Base-by-base conservation (phyloP, 1,140 invertebrate genomes). In the Papilio dardanus region DNA sequence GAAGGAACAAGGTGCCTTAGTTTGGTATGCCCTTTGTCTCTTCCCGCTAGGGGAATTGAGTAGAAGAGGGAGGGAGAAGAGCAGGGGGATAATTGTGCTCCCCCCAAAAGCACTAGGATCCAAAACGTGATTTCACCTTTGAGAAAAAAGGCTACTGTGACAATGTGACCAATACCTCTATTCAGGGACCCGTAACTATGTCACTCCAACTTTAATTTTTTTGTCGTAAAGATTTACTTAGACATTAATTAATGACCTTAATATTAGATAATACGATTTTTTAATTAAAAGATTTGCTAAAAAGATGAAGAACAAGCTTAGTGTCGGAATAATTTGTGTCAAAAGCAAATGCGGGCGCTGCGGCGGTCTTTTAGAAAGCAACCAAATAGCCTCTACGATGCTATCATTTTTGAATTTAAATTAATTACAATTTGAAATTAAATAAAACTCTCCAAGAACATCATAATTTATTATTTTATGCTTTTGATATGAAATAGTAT, bases 361-460 rank as follows among this genome's bases (percentile, higher is more conserved):
- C 50, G 50, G 21, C 24, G 19, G 19, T 10, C 50, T 54, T 54
- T 54, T 54, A 54, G 46, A 54, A 54, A 54, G 50, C 50, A 54
- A 24, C 19, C 6, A 21, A 54, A 54, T 54, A 24, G 50, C 24
- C 12, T 54, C 50, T 54, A 54, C 21, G 21, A 21, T 54, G 19
- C 46, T 54, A 24, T 54, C 50, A 54, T 24, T 54, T 54, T 54
- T 24, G 10, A 54, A 54, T 24, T 54, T 54, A 54, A 54, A 24
- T 54, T 24, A 54, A 54, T 24, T 8, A 24, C 10, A 54, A 6
- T 8, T 3, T 24, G 21, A 24, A 24, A 54, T 24, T 2, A 54
- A 54, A 21, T 12, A 24, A 54, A 54, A 54, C 19, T n/a, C 42
- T n/a, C 40, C 40, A n/a, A n/a, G 12, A 42, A 16, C 14, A 5